A percentile compares a stretch with the other conserved stretches of the same genome.
Conservation (phyloP, 2,113 vertebrate species). For the Larimichthys polyactis region DNA sequence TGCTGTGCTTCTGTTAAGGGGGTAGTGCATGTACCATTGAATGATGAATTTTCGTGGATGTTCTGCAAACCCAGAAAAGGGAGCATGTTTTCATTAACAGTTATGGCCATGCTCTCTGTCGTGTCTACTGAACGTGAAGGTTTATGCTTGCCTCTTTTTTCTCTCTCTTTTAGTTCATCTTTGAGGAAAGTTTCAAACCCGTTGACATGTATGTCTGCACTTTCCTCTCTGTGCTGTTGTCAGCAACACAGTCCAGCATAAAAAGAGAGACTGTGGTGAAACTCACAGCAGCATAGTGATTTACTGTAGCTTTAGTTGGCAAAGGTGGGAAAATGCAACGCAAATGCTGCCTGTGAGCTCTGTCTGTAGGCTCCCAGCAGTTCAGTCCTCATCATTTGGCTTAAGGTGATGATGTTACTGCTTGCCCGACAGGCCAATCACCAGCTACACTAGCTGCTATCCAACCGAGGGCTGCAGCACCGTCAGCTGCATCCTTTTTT, state of each 20-base stretch:
- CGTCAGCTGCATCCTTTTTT: slow-evolving; percentile 3
- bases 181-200: slow-evolving; percentile 15
- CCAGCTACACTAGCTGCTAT: slow-evolving; percentile 9
- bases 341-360: slow-evolving; percentile 48
- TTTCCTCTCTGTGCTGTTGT: slow-evolving; percentile 26
- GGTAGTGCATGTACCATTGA: background rate
- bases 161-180: slow-evolving; percentile 14
- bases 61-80: background rate
- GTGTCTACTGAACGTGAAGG: background rate
- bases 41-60: background rate
- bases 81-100: background rate
- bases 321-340: slow-evolving; percentile 5
- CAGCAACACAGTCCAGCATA: slow-evolving; percentile 18
- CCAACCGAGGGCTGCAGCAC: slow-evolving; percentile 19
- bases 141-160: background rate
- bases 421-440: slow-evolving; percentile 1
- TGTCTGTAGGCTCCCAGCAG: slow-evolving; percentile 28
- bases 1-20: background rate
- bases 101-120: background rate
- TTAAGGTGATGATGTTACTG: slow-evolving; percentile 24
- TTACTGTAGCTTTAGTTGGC: slow-evolving; percentile 31
- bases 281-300: slow-evolving; percentile 25
- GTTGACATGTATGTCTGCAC: background rate
- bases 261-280: slow-evolving; percentile 20
- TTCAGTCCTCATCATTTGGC: slow-evolving; percentile 41